A percentile compares a stretch with the other conserved stretches of the same genome.
Evolutionary conservation across 2,797 vertebrate genomes (phyloP).

Genomic region (Macropus fuliginosus): DNA sequence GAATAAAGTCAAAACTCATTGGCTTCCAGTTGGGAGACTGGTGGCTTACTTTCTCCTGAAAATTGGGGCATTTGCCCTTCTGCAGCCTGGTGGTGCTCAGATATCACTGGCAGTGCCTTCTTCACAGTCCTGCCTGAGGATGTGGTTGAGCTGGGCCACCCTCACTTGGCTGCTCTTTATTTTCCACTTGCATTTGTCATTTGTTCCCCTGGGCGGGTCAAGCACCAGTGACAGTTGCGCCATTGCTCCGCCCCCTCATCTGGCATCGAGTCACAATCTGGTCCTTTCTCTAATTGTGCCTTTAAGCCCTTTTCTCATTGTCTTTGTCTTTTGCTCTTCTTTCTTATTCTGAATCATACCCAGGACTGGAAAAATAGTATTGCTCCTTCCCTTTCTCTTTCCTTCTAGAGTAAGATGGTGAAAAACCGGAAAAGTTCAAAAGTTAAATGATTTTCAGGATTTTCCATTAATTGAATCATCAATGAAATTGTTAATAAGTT

Average conservation of each 20-base stretch:
- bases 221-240: neutral
- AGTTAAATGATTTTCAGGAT: slow-evolving; percentile 50
- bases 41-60: neutral
- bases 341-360: neutral
- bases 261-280: neutral
- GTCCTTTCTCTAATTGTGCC: neutral
- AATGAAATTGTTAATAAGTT: slow-evolving; percentile 42
- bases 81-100: neutral
- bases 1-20: neutral
- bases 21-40: neutral
- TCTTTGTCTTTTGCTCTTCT: neutral
- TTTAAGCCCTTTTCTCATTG: neutral
- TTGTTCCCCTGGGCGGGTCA: neutral
- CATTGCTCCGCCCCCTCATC: neutral
- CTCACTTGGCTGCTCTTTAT: neutral
- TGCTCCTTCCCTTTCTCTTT: slow-evolving; percentile 10
- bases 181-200: neutral
- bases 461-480: slow-evolving; percentile 43
- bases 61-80: neutral
- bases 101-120: neutral
- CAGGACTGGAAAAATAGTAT: neutral
- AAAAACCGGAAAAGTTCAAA: slow-evolving; percentile 50
- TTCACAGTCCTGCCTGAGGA: neutral
- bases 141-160: neutral
- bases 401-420: slow-evolving; percentile 44